Percentiles rank a stretch among this genome's conserved stretches.
phyloP scores from a whole-genome alignment of 23 tunicate genomes.

The Oikopleura dioica region DNA sequence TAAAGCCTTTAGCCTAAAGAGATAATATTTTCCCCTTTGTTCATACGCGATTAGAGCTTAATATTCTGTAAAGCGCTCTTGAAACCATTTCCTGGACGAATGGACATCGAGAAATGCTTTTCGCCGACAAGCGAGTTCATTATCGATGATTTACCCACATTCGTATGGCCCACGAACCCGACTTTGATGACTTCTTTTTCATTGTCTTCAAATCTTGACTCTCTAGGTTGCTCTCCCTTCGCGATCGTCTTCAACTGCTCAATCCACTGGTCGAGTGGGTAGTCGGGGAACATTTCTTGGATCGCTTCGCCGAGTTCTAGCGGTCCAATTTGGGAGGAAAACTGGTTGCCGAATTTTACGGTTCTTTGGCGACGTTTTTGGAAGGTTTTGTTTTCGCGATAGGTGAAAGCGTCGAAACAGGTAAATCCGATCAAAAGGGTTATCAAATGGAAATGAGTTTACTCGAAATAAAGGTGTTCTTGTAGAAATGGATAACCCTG shows the following conservation, averaged over 20 bases:
- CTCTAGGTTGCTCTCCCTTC: background rate
- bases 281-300: background rate
- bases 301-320: background rate
- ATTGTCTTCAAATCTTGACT: background rate
- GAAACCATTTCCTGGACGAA: no score
- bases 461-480: no score
- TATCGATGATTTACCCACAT: conserved; percentile 78
- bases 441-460: no score
- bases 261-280: background rate
- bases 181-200: background rate
- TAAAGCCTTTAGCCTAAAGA: no score
- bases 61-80: no score
- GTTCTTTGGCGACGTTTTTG: background rate
- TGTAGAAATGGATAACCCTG: no score
- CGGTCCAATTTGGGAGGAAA: background rate
- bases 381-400: background rate
- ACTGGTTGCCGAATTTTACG: background rate
- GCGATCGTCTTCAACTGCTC: background rate
- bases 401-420: background rate
- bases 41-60: no score
- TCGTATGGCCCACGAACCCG: conserved; percentile 39
- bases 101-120: conserved; percentile 71
- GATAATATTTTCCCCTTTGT: no score
- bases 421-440: no score
- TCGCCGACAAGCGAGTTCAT: conserved; percentile 84